A percentile compares a stretch with the other conserved stretches of the same genome.
phyloP scores from a whole-genome alignment of 2,113 vertebrate species.

The Datnioides undecimradiatus region DNA sequence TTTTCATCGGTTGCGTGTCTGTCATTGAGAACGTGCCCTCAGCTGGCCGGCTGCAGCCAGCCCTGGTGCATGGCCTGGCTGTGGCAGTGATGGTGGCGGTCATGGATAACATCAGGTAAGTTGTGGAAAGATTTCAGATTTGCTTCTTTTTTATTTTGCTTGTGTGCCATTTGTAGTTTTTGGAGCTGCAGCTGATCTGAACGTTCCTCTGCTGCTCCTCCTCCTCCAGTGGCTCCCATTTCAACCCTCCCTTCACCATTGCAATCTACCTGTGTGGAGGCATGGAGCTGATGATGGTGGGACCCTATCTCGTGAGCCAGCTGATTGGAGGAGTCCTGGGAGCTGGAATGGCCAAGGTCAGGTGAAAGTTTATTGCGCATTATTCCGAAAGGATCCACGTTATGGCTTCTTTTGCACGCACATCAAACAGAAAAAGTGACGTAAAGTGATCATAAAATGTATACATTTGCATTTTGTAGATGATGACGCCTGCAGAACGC shows the following conservation, averaged over 20 bases:
- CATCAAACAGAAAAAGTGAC: not conserved
- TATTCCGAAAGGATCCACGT: not conserved
- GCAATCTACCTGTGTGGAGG: constrained; percentile 84
- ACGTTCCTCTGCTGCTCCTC: not conserved
- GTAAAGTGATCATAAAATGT: not conserved
- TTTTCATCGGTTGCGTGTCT: constrained; percentile 85
- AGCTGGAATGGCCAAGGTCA: constrained; percentile 84
- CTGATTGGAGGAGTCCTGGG: constrained; percentile 83
- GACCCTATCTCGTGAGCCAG: constrained; percentile 78
- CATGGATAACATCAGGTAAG: constrained; percentile 84
- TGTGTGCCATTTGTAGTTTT: not conserved
- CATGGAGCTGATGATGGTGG: constrained; percentile 75
- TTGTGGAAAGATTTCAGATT: not conserved
- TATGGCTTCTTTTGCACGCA: accelerated
- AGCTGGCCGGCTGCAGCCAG: constrained; percentile 80
- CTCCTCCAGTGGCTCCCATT: constrained; percentile 80
- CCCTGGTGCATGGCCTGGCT: constrained; percentile 83
- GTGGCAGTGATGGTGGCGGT: constrained; percentile 79
- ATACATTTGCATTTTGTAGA: constrained; percentile 27
- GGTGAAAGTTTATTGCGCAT: not conserved
- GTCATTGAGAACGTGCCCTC: constrained; percentile 83
- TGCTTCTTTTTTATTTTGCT: not conserved
- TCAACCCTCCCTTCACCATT: constrained; percentile 85
- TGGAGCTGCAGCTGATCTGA: not conserved
- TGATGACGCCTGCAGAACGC: constrained; percentile 73